Conservation (phyloP, 2,113 vertebrate genomes). For the Saimiri boliviensis region DNA sequence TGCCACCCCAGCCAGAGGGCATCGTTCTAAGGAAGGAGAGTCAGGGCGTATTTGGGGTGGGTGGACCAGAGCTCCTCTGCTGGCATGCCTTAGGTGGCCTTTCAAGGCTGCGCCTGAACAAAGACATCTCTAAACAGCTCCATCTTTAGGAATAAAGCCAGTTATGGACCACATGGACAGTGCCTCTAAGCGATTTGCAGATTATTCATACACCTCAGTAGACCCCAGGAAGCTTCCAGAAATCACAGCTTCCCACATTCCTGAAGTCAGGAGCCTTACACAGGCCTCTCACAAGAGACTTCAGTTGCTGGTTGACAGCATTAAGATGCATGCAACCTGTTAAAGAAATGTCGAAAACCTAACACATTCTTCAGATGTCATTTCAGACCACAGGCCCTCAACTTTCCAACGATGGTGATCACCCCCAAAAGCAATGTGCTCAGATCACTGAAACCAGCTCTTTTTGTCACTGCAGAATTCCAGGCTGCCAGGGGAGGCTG, state of each 20-base stretch:
- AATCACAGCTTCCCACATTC: background rate
- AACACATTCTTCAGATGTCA: fast-evolving
- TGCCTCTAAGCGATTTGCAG: background rate
- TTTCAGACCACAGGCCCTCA: background rate
- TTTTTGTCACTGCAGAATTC: fast-evolving
- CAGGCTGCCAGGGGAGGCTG: too few species aligned
- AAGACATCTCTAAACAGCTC: background rate
- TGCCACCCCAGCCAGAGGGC: background rate
- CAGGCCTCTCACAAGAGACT: background rate
- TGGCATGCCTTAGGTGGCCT: background rate
- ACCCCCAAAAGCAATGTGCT: fast-evolving
- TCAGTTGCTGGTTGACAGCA: background rate
- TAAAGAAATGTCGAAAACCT: background rate
- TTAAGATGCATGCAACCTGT: background rate
- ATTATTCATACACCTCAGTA: background rate
- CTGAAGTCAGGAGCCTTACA: background rate
- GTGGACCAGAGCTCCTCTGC: background rate
- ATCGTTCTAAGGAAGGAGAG: background rate
- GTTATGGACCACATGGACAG: background rate
- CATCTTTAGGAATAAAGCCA: background rate
- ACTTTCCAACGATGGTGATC: background rate
- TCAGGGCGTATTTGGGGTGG: background rate
- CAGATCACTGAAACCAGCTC: background rate
- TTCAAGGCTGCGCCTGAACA: background rate
- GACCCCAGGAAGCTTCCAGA: background rate